Base-by-base conservation (phyloP, 2,113 vertebrate species). In the Phoenicopterus ruber region DNA sequence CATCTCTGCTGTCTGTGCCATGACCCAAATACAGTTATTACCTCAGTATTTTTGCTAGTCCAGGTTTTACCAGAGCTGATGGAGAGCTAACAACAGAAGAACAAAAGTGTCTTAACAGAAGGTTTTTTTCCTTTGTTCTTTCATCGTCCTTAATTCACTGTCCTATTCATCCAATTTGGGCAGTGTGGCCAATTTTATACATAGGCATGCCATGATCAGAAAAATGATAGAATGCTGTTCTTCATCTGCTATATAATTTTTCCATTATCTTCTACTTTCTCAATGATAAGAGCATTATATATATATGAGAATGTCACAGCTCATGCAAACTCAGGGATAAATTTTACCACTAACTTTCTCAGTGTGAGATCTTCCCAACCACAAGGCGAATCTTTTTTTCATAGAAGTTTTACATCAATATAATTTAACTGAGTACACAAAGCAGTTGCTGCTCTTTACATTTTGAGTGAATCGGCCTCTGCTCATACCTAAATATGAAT, bases 241-340 rank as follows among this genome's bases (percentile, higher is more conserved):
- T 66, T 94, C 58, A 83, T 44, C 44, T 73, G 62, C 66, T 88
- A 29, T 58, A 84, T 29, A 31, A 13, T 80, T 59, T 94, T 93
- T 94, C 40, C 72, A 46, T 86, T 86, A 78, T 80, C 86, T 92
- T 72, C n/a, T 49, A 85, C 82, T 78, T 93, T 93, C 66, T 81
- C 26, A 55, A 57, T 72, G 63, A 90, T 86, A 83, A 94, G 95
- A 86, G 32, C n/a, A 54, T 79, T 81, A 79, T 71, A 67, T 46
- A 57, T 54, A 82, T 69, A 67, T 36, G 5, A 91, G 82, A 92
- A 77, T 83, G 59, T 50, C 17, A 94, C 71, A 84, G 52, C 22
- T 93, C 47, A 89, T 58, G 67, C 24, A 88, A 86, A 73, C 54
- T 93, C 50, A 81, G 58, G 25, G 28, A 67, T 74, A 44, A 57